phyloP scores from a whole-genome alignment of 2,888 invertebrate genomes.

The Ceriagrion tenellum region DNA sequence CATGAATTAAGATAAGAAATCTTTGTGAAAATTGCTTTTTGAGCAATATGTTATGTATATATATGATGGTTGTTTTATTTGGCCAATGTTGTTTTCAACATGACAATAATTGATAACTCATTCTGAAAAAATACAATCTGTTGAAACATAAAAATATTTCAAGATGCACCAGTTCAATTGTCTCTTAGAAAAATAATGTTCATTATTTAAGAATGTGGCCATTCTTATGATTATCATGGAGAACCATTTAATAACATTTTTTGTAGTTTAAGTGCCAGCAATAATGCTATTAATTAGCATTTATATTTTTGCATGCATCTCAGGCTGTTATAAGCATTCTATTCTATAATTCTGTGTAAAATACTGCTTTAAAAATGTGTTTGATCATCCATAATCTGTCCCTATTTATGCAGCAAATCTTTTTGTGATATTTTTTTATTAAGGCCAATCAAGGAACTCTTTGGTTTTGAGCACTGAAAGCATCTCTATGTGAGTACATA shows the following conservation, averaged over 20 bases:
- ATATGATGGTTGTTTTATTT: conserved; percentile 44
- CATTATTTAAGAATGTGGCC: background rate
- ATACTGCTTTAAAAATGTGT: background rate
- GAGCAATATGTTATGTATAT: conserved; percentile 59
- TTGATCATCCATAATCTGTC: background rate
- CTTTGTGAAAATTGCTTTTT: conserved; percentile 50
- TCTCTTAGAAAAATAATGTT: background rate
- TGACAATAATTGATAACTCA: conserved; percentile 52
- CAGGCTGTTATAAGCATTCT: background rate
- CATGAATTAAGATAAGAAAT: conserved; percentile 54
- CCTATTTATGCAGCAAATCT: background rate
- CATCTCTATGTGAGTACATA: background rate
- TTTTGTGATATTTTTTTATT: background rate
- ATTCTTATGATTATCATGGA: background rate
- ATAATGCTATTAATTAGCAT: background rate
- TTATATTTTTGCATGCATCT: background rate
- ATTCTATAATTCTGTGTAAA: background rate
- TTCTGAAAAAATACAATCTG: conserved; percentile 42
- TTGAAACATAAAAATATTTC: background rate
- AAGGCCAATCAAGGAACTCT: background rate
- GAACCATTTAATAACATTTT: background rate
- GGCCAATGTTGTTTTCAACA: conserved; percentile 45
- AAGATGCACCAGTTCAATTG: background rate
- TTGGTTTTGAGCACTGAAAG: background rate
- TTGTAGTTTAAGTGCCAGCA: background rate